Percentiles rank a stretch among this genome's conserved stretches.
Conservation (phyloP, 2,113 vertebrate genomes). For the Plecturocebus donacophilus region DNA sequence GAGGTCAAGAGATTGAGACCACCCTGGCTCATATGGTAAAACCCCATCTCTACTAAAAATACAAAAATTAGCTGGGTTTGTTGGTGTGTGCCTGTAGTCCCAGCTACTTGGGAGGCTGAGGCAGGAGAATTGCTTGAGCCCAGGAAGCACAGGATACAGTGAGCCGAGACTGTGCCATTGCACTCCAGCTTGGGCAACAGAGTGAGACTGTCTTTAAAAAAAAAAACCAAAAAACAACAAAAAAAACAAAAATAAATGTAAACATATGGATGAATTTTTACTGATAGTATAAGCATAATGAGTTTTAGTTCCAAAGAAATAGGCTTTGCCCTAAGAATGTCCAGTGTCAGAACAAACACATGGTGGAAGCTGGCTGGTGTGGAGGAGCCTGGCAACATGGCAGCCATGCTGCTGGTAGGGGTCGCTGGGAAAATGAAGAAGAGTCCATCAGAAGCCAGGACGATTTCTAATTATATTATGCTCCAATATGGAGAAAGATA, state of each 20-base stretch:
- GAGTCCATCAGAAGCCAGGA: neutral
- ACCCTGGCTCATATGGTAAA: too few species aligned
- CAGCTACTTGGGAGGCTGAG: too few species aligned
- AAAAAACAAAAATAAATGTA: neutral
- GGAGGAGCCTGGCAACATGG: accelerated
- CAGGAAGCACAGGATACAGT: too few species aligned
- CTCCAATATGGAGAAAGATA: neutral
- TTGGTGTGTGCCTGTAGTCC: too few species aligned
- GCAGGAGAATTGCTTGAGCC: too few species aligned
- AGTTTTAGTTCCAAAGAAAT: neutral
- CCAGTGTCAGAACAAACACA: neutral
- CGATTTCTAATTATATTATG: neutral
- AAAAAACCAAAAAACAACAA: too few species aligned
- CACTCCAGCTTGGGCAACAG: too few species aligned
- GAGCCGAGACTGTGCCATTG: too few species aligned
- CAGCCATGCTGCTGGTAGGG: accelerated
- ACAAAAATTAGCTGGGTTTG: too few species aligned
- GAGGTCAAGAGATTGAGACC: too few species aligned
- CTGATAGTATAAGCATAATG: neutral
- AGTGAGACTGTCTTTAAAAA: too few species aligned
- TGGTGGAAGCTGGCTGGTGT: neutral
- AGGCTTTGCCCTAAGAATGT: neutral
- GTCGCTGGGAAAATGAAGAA: neutral
- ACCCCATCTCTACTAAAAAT: too few species aligned
- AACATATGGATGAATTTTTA: neutral